phyloP scores from a whole-genome alignment of 2,113 vertebrate genomes.

The Rhynchopsitta pachyrhyncha region DNA sequence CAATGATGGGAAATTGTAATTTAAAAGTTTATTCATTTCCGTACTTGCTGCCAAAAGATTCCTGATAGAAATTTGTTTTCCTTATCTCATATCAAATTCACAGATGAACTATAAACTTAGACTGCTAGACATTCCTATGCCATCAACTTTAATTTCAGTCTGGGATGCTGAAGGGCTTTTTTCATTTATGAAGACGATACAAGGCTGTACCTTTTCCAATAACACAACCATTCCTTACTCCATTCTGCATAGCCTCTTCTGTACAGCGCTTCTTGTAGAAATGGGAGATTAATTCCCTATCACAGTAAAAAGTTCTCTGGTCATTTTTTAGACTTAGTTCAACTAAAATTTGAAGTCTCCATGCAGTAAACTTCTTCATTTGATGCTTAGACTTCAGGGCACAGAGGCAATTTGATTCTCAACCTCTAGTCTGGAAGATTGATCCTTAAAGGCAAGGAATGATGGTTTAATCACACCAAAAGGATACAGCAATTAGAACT shows the following conservation, averaged over 20 bases:
- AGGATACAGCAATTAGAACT: slow-evolving; percentile 62
- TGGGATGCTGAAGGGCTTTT: neutral
- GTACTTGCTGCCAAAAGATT: neutral
- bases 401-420: slow-evolving; percentile 61
- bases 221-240: neutral
- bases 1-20: neutral
- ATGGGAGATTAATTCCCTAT: slow-evolving; percentile 28
- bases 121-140: neutral
- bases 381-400: slow-evolving; percentile 67
- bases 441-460: slow-evolving; percentile 66
- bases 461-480: slow-evolving; percentile 69
- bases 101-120: neutral
- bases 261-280: neutral
- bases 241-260: neutral
- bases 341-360: slow-evolving; percentile 34
- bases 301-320: slow-evolving; percentile 45
- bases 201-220: neutral
- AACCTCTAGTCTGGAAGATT: slow-evolving; percentile 26
- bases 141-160: slow-evolving; percentile 2
- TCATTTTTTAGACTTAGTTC: slow-evolving; percentile 49
- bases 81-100: neutral
- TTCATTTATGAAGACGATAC: neutral
- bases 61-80: neutral
- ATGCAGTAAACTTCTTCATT: slow-evolving; percentile 56
- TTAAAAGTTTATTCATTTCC: slow-evolving; percentile 4